Base-by-base conservation (phyloP, 2,113 vertebrate genomes). In the Cebidichthys violaceus region DNA sequence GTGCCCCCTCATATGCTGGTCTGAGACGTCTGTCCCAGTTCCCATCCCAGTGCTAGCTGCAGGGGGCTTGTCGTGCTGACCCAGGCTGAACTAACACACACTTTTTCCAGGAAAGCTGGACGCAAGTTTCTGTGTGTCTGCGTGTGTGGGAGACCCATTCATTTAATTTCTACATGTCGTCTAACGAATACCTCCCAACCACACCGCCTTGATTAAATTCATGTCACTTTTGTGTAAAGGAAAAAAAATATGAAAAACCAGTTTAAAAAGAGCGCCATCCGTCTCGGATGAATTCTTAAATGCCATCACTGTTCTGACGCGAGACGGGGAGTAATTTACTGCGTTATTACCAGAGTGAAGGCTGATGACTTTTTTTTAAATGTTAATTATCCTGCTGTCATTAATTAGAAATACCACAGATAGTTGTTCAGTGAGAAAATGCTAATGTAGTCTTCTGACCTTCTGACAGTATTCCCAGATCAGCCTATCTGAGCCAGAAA, bases 11-110 rank as follows among this genome's bases (percentile, higher is more conserved):
- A 54, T 80, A 70, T 86, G 86, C 33, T 60, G 86, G 80, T 88
- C 86, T 55, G 77, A 88, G 87, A 88, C 82, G 83, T 89, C 90
- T 92, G 93, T 93, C 94, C 94, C 91, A 93, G 92, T 94, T 94
- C 94, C 92, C 93, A 93, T 93, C 88, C 89, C 82, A 45, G 85
- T 59, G 64, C 39, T 62, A 75, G 80, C 92, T 78, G 65, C 91
- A 80, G 92, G 92, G 92, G 90, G 90, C 71, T 86, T 50, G 67
- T 83, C 70, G n/a, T 66, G 52, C 70, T 70, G 66, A 82, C 78
- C 83, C 72, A 70, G 75, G 59, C 79, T 87, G 66, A 29, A 62
- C 86, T 47, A 71, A 74, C 65, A 17, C 70, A 67, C 73, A 29
- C 61, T 54, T n/a, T 54, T 71, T 70, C 29, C 20, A 43, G 55